A percentile compares a stretch with the other conserved stretches of the same genome.
Conservation (phyloP, 2,888 invertebrate genomes). For the Cataglyphis altisquamis region DNA sequence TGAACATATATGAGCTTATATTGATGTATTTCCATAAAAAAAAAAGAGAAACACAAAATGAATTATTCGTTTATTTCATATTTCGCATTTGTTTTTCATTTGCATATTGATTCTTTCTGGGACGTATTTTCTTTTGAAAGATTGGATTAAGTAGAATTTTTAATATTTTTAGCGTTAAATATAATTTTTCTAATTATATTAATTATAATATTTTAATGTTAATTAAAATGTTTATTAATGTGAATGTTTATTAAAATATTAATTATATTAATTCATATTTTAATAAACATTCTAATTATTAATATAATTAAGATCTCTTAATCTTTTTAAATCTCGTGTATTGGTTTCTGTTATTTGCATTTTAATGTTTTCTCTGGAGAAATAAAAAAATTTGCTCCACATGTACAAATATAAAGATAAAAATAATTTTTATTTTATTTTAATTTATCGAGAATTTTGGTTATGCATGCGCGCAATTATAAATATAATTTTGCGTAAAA, state of each 20-base stretch:
- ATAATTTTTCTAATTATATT: not conserved
- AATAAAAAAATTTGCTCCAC: not conserved
- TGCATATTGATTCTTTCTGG: not conserved
- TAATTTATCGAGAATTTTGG: not conserved
- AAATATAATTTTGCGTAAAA: not conserved
- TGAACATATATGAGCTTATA: constrained; percentile 6
- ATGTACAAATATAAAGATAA: not conserved
- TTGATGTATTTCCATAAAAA: constrained; percentile 28
- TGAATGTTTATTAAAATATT: too few relatives aligned
- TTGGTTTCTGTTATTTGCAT: not conserved
- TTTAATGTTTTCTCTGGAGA: not conserved
- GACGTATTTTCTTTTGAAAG: too few relatives aligned
- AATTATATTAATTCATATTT: too few relatives aligned
- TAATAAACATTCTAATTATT: too few relatives aligned
- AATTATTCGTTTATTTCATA: not conserved
- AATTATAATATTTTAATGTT: too few relatives aligned
- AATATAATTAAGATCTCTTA: not conserved
- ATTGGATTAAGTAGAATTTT: not conserved
- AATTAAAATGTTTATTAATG: too few relatives aligned
- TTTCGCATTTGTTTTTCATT: not conserved
- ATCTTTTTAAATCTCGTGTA: not conserved
- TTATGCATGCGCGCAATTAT: not conserved
- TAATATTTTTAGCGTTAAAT: not conserved
- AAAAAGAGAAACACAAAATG: not conserved
- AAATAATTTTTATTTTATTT: not conserved